A percentile compares a stretch with the other conserved stretches of the same genome.
These are phyloP conservation scores for Trididemnum nubilum DNA, from an alignment of 23 tunicate species.

Conservation along the genomic window DNA sequence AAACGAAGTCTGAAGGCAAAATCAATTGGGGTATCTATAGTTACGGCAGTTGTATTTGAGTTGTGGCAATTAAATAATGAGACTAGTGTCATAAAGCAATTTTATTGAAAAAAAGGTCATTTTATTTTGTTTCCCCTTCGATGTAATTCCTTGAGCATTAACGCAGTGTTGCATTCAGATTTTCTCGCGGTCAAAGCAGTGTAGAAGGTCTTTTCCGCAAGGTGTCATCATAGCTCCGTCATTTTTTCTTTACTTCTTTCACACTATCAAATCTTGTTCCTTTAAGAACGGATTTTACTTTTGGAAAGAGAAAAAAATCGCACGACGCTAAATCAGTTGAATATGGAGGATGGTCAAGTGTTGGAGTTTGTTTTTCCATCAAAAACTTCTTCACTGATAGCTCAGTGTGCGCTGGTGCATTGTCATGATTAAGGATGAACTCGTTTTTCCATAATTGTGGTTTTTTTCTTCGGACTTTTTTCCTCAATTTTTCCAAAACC, in stretches of 20 bases:
- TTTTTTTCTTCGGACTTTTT: no score
- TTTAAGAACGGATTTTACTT: no score
- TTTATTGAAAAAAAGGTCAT: no score
- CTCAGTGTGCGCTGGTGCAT: slow-evolving; percentile 35
- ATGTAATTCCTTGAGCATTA: slow-evolving; percentile 10
- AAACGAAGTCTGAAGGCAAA: no score
- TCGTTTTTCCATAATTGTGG: no score
- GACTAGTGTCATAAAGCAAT: no score
- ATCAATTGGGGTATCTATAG: no score
- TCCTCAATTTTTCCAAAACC: background rate
- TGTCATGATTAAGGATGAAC: background rate
- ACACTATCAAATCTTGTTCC: no score
- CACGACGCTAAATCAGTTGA: slow-evolving; percentile 3
- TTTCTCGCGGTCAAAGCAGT: slow-evolving; percentile 2
- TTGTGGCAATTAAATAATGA: slow-evolving; percentile 7
- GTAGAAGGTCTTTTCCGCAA: background rate
- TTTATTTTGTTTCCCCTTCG: slow-evolving; percentile 11
- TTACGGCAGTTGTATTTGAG: no score
- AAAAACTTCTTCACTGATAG: background rate
- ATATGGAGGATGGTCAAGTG: background rate
- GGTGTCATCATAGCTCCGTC: background rate
- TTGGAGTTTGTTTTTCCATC: background rate
- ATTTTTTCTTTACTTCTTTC: no score
- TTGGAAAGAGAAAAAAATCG: no score
- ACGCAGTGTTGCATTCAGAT: slow-evolving; percentile 2